Percentiles rank a stretch among this genome's conserved stretches.
phyloP scores from a whole-genome alignment of 2,113 vertebrate species.

The Bubo blakistoni region DNA sequence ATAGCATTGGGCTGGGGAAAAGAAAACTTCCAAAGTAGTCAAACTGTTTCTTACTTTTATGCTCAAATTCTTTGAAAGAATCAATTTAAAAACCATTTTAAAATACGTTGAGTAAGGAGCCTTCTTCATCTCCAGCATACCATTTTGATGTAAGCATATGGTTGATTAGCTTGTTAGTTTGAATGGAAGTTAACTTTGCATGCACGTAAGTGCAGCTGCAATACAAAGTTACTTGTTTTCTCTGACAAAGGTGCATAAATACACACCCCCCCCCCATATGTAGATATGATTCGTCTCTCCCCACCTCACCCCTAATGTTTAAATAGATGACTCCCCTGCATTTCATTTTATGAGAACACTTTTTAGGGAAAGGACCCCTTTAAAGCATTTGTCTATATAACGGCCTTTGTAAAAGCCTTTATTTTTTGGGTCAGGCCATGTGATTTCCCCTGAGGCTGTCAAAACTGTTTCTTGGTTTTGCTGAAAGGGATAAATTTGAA shows the following conservation, averaged over 20 bases:
- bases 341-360: neutral
- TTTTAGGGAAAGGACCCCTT: neutral
- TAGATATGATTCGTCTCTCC: neutral
- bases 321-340: neutral
- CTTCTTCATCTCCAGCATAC: neutral
- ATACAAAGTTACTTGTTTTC: neutral
- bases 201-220: neutral
- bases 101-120: neutral
- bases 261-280: accelerated
- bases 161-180: neutral
- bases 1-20: neutral
- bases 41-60: neutral
- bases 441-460: neutral
- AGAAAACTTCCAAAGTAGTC: neutral
- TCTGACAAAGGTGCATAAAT: neutral
- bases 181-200: neutral
- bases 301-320: neutral
- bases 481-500: neutral
- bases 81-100: neutral
- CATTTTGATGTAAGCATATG: neutral
- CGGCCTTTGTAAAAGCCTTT: neutral
- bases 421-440: neutral
- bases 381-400: neutral
- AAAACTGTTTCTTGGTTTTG: neutral
- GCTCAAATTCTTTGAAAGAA: neutral